Percentiles rank a stretch among this genome's conserved stretches.
phyloP scores from a whole-genome alignment of 1,140 invertebrate species.

The Chymomyza costata region DNA sequence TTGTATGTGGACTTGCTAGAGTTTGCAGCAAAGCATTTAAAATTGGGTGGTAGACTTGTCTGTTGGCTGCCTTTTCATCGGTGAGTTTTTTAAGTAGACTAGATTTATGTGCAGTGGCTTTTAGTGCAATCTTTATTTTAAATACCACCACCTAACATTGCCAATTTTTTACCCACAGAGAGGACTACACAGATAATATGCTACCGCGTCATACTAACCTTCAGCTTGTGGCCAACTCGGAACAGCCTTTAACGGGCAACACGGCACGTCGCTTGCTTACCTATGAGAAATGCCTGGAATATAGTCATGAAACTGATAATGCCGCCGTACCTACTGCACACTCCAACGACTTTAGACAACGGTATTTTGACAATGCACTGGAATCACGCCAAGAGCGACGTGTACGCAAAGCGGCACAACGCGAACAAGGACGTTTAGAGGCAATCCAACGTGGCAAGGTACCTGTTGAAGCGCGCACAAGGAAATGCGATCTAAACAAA shows the following conservation, averaged over 20 bases:
- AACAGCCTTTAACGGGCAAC: conserved; percentile 87
- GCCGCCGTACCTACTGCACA: conserved; percentile 34
- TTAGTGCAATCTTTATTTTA: too few relatives aligned
- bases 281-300: conserved; percentile 86
- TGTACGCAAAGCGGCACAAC: conserved; percentile 44
- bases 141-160: too few relatives aligned
- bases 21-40: conserved; percentile 87
- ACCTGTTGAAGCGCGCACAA: conserved; percentile 36
- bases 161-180: too few relatives aligned
- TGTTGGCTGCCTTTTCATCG: conserved; percentile 94
- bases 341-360: conserved; percentile 55
- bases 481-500: conserved; percentile 63
- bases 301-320: background rate
- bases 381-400: conserved; percentile 79
- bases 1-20: conserved; percentile 89
- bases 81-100: too few relatives aligned
- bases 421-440: conserved; percentile 56
- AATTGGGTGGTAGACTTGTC: conserved; percentile 86
- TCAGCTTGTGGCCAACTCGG: conserved; percentile 86
- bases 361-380: conserved; percentile 81
- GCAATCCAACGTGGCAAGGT: conserved; percentile 63
- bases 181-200: conserved; percentile 84
- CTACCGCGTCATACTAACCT: conserved; percentile 89
- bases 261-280: conserved; percentile 90
- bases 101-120: too few relatives aligned